Percentiles rank a stretch among this genome's conserved stretches.
These are phyloP conservation scores for Phainopepla nitens DNA, from an alignment of 2,113 vertebrate genomes.

Conservation along the genomic window DNA sequence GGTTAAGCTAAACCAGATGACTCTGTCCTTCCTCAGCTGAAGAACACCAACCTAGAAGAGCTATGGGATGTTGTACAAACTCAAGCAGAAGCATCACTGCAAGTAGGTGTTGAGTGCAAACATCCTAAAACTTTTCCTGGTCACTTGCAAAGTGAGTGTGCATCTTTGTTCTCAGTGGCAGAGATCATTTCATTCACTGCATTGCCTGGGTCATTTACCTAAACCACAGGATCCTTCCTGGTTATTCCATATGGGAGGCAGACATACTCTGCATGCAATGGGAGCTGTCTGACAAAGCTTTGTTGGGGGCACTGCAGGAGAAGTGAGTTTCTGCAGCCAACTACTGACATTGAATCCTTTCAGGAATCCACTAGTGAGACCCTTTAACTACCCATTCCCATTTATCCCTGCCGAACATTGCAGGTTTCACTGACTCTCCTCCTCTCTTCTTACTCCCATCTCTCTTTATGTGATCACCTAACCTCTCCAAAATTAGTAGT, in stretches of 20 bases:
- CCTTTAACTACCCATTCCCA: not conserved
- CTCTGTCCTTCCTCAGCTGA: not conserved
- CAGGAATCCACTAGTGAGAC: not conserved
- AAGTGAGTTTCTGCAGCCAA: not conserved
- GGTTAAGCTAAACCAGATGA: not conserved
- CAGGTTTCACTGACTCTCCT: not conserved
- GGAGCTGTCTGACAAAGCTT: not conserved
- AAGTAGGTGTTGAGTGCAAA: not conserved
- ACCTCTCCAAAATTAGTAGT: conserved; percentile 37
- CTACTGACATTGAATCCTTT: not conserved
- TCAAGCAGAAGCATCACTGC: not conserved
- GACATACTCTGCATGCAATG: not conserved
- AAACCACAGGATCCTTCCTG: not conserved
- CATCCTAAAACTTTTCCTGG: not conserved
- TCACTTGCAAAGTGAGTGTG: not conserved
- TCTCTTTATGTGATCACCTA: not conserved
- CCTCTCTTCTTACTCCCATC: not conserved
- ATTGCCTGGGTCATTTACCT: not conserved
- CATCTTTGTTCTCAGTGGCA: not conserved
- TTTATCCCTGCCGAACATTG: not conserved
- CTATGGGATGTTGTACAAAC: not conserved
- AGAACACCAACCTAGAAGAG: not conserved
- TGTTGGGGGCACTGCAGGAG: not conserved
- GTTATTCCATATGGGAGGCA: not conserved
- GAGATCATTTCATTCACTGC: not conserved